phyloP scores from a whole-genome alignment of 2,888 invertebrate species.

The Hyalella azteca region DNA sequence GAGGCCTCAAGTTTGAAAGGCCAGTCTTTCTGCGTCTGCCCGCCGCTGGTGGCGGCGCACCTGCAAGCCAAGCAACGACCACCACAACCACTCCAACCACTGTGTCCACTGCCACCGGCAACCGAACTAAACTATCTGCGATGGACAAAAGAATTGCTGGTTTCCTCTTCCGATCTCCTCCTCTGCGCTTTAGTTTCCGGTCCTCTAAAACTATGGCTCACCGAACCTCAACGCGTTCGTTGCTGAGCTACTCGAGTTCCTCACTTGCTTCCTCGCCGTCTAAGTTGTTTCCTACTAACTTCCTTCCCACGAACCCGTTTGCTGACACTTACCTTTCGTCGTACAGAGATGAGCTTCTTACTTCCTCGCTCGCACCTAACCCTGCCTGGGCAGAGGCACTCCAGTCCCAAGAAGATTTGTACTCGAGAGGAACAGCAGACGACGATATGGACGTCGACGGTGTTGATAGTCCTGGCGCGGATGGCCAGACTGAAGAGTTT shows the following conservation, averaged over 20 bases:
- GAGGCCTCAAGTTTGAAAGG: slow-evolving; percentile 83
- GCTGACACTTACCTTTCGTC: slow-evolving; percentile 5
- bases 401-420: neutral
- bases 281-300: neutral
- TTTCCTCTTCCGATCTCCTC: slow-evolving; percentile 7
- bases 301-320: slow-evolving; percentile 29
- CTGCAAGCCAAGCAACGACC: slow-evolving; percentile 63
- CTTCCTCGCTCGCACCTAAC: slow-evolving; percentile 8
- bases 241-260: slow-evolving; percentile 27
- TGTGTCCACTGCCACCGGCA: neutral
- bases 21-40: slow-evolving; percentile 92
- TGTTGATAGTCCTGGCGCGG: neutral
- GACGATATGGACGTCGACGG: neutral
- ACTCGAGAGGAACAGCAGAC: neutral
- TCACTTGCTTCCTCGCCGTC: slow-evolving; percentile 29
- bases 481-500: neutral
- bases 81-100: neutral
- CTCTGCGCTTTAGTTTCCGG: neutral
- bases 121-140: neutral
- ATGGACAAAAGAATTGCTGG: neutral
- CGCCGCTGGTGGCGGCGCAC: slow-evolving; percentile 67
- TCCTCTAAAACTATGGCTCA: neutral
- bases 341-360: neutral
- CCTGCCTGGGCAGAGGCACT: slow-evolving; percentile 31
- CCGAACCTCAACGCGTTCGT: neutral